Percentiles rank a stretch among this genome's conserved stretches.
These are phyloP conservation scores for Geodia barretti DNA, from an alignment of 37 sponge, comb jelly and placozoan species.

Conservation along the genomic window DNA sequence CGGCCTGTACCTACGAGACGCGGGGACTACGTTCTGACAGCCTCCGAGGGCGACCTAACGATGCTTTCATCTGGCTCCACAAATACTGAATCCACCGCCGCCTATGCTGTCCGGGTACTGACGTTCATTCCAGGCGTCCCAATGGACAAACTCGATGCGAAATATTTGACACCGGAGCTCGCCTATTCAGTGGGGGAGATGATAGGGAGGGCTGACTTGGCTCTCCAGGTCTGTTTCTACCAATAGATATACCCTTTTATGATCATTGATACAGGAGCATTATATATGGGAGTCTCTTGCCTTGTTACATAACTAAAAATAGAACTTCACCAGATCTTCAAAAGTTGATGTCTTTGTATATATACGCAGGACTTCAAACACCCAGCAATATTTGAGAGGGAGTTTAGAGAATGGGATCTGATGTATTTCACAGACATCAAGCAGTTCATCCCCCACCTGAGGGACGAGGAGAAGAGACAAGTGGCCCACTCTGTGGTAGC, in stretches of 20 bases:
- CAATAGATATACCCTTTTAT: too few relatives aligned
- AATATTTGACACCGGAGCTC: not conserved
- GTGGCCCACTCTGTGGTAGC: slow-evolving; percentile 23
- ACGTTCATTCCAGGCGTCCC: slow-evolving; percentile 19
- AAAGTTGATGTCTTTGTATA: not conserved
- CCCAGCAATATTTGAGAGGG: slow-evolving; percentile 1
- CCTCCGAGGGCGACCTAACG: not conserved
- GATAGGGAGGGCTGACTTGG: not conserved
- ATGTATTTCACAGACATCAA: slow-evolving; percentile 14
- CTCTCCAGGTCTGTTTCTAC: not conserved
- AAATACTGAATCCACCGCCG: not conserved
- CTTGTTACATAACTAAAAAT: too few relatives aligned
- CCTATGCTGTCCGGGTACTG: slow-evolving; percentile 11
- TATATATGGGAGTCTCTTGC: too few relatives aligned
- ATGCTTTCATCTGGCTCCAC: not conserved
- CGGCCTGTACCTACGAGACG: slow-evolving; percentile 3
- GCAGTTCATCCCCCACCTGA: not conserved
- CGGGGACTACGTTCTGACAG: not conserved
- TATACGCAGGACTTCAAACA: slow-evolving; percentile 8
- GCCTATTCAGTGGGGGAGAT: not conserved
- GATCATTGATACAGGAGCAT: too few relatives aligned
- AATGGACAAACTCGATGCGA: slow-evolving; percentile 12
- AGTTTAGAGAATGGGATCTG: slow-evolving; percentile 17
- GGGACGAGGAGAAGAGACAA: not conserved
- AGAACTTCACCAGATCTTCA: not conserved